Evolutionary conservation across 2,113 vertebrate species (phyloP), one percentile per base, ranked within the genome.

Genomic region (Leuciscus idus): DNA sequence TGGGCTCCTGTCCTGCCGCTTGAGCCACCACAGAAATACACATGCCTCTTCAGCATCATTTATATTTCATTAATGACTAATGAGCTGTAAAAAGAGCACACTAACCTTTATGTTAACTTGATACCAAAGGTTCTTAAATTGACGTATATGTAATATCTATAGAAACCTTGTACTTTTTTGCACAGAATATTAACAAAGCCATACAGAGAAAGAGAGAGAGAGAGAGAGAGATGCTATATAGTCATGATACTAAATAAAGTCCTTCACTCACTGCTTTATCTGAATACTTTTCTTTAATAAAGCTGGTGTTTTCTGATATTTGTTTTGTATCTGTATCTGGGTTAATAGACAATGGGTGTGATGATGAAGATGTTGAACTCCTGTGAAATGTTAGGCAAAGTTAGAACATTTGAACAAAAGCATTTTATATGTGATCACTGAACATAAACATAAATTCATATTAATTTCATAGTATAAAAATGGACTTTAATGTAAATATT

Each of bases 1-100:
- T 98, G 64, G 96, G 96, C 61, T 92, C 92, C 23, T 99, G 98
- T 83, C 98, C 98, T n/a, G 93, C 94, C 61, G 94, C 94, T 78
- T 99, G 93, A 95, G 30, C 55, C 55, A 57, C 21, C 61, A 48
- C 72, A 26, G 43, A 80, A 39, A 48, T 78, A n/a, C 11, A 57
- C 55, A 57, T 23, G 43, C 46, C 28, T 43, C 28, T 79, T 78
- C n/a, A 64, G 36, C n/a, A 48, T 30, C 39, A 81, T 64, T 48
- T 81, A 81, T 48, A 80, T 48, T 75, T 7, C 6, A 74, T 46
- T 21, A 46, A 28, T 28, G 4, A 64, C 79, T 28, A 39, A 43
- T 26, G 12, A 26, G 39, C 23, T 62, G 33, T 17, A 21, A 28
- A 48, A 43, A 26, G n/a, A 21, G 13, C 36, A 81, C 36, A 28